A percentile compares a stretch with the other conserved stretches of the same genome.
Evolutionary conservation across 2,113 vertebrate genomes (phyloP).

Genomic region (Zootoca vivipara): DNA sequence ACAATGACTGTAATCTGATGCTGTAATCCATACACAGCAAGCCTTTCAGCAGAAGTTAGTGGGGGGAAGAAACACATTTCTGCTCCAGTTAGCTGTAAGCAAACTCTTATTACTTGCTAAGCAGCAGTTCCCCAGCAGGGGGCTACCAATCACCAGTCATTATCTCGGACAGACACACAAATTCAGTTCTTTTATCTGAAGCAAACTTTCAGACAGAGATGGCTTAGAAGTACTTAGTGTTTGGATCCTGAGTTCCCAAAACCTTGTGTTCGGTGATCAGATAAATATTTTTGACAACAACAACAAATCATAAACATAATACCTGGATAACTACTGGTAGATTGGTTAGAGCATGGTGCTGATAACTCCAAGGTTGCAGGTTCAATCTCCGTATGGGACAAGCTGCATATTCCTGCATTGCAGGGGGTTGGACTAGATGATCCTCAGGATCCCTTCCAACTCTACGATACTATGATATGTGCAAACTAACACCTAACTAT

Average conservation of each 20-base stretch:
- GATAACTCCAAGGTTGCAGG: not conserved
- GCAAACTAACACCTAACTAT: too few relatives aligned
- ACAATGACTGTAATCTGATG: not conserved
- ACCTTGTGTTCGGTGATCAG: not conserved
- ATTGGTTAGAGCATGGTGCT: too few relatives aligned
- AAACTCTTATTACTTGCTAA: not conserved
- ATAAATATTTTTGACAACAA: not conserved
- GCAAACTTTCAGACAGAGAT: not conserved
- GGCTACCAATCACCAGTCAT: conserved; percentile 44
- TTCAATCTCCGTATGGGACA: not conserved
- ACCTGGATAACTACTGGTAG: too few relatives aligned
- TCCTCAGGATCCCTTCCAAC: too few relatives aligned
- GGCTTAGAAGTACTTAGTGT: accelerated
- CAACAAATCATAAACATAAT: too few relatives aligned
- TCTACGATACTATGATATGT: too few relatives aligned
- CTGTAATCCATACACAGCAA: not conserved
- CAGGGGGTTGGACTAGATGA: not conserved
- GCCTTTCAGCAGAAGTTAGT: not conserved
- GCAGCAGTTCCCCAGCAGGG: conserved; percentile 61
- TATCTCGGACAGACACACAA: not conserved
- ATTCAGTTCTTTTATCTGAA: accelerated
- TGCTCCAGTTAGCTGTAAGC: not conserved
- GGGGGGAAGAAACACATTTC: not conserved
- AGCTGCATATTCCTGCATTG: not conserved
- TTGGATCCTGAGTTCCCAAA: not conserved